Evolutionary conservation across 2,888 invertebrate species (phyloP), one percentile per base, ranked within the genome.

Genomic region (Poecilobothrus nobilitatus): DNA sequence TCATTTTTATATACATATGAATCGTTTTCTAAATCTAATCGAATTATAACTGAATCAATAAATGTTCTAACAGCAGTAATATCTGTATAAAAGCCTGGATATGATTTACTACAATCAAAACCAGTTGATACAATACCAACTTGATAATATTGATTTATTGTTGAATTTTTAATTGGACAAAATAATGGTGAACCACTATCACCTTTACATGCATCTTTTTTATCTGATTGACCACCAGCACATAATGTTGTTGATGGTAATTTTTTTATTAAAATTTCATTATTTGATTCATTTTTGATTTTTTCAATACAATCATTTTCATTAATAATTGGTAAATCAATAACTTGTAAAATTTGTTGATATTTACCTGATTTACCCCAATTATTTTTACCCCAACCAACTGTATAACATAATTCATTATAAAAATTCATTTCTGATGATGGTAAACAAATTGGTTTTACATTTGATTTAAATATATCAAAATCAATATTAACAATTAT

Each of bases 211-310:
- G 68, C 21, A 22, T 68, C 68, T 72, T 84, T 84, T 15, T 18
- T 88, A 53, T 53, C 88, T 0, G 78, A 72, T 73, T 88, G 88
- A 0, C 91, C 91, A 0, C 91, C 91, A 0, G 91, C 91, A 75
- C 91, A 91, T 72, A 90, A 85, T 78, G 91, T 90, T 2, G 86
- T 86, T 0, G 81, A 75, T 74, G 90, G 86, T 2, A 91, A 82
- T 66, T 80, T 90, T 89, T 1, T 91, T 73, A n/a, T 89, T 88
- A 33, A 91, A 53, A 53, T 41, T 41, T 41, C 27, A 27, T 41
- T 41, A 41, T 41, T 41, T 12, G 9, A 12, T 41, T 53, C n/a
- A 18, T 15, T 53, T 18, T 53, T 41, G 7, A 41, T 41, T 41
- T 41, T 41, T 41, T 53, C 15, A 18, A 18, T 53, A 53, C 53